Conservation (phyloP, 2,888 invertebrate genomes). For the Caenorhabditis wallacei region DNA sequence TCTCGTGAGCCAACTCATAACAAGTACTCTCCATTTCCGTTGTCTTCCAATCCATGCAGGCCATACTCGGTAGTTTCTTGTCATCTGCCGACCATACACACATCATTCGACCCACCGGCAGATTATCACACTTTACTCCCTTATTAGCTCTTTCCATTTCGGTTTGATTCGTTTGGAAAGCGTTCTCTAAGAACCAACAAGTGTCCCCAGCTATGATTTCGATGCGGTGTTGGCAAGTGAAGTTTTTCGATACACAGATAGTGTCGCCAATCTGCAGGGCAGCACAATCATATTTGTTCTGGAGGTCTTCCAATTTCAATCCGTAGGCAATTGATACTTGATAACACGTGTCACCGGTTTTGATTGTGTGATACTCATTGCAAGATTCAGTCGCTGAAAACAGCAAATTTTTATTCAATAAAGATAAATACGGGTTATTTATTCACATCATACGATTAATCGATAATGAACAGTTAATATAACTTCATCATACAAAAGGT, state of each 20-base stretch:
- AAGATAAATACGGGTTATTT: no score
- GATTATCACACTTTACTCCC: conserved; percentile 45
- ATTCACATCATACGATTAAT: no score
- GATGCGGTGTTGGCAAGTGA: conserved; percentile 36
- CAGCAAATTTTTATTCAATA: no score
- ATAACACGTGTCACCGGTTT: conserved; percentile 28
- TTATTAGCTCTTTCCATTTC: conserved; percentile 38
- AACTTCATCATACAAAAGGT: no score
- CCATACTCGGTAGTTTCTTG: conserved; percentile 28
- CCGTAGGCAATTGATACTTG: conserved; percentile 36
- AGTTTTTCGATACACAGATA: conserved; percentile 39
- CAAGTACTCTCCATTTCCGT: conserved; percentile 6
- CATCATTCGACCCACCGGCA: conserved; percentile 29
- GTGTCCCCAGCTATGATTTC: conserved; percentile 39
- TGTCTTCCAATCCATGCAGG: conserved; percentile 24
- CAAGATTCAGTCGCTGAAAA: conserved; percentile 19
- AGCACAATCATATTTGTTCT: conserved; percentile 25
- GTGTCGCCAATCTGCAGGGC: conserved; percentile 46
- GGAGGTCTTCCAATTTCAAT: conserved; percentile 7
- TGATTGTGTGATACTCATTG: conserved; percentile 23
- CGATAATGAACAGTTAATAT: no score
- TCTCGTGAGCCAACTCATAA: background rate
- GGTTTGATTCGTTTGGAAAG: conserved; percentile 26
- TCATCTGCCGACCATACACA: conserved; percentile 46
- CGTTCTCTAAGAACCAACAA: conserved; percentile 27